phyloP scores from a whole-genome alignment of 2,888 invertebrate species.

The Didymodactylos carnosus region DNA sequence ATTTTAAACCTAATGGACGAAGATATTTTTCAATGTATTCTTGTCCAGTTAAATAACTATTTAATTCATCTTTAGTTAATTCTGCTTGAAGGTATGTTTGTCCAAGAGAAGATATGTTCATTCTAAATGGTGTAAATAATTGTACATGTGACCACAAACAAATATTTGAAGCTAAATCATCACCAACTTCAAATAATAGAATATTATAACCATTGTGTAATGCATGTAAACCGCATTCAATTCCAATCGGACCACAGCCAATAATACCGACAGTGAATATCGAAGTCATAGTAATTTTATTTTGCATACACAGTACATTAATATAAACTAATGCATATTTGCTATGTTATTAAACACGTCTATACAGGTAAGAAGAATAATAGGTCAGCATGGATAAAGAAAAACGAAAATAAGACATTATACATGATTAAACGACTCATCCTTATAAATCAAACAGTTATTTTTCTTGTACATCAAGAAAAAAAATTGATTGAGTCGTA shows the following conservation, averaged over 20 bases:
- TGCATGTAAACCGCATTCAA: not conserved
- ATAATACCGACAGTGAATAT: not conserved
- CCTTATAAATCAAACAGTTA: too few species aligned
- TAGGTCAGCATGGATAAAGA: too few species aligned
- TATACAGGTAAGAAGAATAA: too few species aligned
- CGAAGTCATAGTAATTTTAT: too few species aligned
- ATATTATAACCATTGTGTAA: not conserved
- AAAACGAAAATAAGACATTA: too few species aligned
- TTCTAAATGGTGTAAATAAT: not conserved
- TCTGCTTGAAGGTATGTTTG: not conserved
- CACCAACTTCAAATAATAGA: not conserved
- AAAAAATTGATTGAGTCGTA: too few species aligned
- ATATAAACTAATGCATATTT: too few species aligned
- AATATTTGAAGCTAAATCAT: not conserved
- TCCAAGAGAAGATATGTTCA: not conserved
- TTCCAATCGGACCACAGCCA: not conserved
- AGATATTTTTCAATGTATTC: not conserved
- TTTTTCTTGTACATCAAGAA: too few species aligned
- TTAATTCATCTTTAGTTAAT: not conserved
- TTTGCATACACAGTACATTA: too few species aligned
- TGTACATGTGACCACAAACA: not conserved
- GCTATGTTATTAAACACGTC: too few species aligned
- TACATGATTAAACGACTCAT: too few species aligned
- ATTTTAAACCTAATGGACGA: not conserved
- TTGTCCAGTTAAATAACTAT: not conserved